Conservation (phyloP, 2,113 vertebrate genomes). For the Salvator merianae region DNA sequence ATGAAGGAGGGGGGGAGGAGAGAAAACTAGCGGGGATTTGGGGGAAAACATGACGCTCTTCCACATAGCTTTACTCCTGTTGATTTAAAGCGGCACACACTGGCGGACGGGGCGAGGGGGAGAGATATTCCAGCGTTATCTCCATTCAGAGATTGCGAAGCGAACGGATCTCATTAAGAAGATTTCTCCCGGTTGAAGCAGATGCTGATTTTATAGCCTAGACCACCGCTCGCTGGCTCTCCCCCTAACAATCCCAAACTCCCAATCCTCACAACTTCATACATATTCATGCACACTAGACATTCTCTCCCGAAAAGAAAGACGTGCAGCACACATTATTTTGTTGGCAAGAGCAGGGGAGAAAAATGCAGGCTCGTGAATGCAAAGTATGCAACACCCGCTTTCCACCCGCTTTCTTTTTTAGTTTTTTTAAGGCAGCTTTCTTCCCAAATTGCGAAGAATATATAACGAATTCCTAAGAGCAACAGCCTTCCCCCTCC, state of each 20-base stretch:
- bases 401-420: background rate
- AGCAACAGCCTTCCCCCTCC: background rate
- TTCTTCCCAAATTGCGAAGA: background rate
- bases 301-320: background rate
- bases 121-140: background rate
- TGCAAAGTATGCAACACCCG: conserved; percentile 7
- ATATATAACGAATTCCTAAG: background rate
- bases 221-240: background rate
- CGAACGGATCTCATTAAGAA: background rate
- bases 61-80: background rate
- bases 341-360: background rate
- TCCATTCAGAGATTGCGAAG: background rate
- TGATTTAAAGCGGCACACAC: background rate
- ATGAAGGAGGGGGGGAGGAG: no score
- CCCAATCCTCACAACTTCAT: background rate
- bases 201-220: background rate
- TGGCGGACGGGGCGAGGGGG: no score
- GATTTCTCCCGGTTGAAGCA: background rate
- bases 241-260: background rate
- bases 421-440: background rate
- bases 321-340: background rate
- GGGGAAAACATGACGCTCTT: background rate
- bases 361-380: background rate
- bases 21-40: background rate
- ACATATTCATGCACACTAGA: background rate